phyloP scores from a whole-genome alignment of 2,888 invertebrate species.

The Willowsia nigromaculata region DNA sequence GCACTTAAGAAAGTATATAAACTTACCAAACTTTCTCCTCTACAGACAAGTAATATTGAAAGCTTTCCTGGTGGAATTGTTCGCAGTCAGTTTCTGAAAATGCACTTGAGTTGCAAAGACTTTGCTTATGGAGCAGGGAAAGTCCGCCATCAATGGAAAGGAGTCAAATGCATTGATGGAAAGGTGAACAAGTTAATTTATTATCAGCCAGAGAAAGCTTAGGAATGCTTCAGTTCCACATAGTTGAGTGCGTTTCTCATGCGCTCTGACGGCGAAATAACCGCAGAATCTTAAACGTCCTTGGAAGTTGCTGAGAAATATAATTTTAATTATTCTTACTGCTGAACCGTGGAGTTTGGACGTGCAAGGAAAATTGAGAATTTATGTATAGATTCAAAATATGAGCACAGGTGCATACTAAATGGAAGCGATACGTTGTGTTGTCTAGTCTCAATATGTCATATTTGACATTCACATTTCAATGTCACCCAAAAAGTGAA shows the following conservation, averaged over 20 bases:
- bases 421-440: too few species aligned
- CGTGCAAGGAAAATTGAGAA: too few species aligned
- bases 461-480: constrained; percentile 24
- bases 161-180: constrained; percentile 59
- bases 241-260: too few species aligned
- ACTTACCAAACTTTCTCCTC: constrained; percentile 48
- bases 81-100: constrained; percentile 11
- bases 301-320: too few species aligned
- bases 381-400: too few species aligned
- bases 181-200: constrained; percentile 59
- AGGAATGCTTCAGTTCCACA: constrained; percentile 41
- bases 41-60: constrained; percentile 26
- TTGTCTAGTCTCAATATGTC: neutral
- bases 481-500: constrained; percentile 17
- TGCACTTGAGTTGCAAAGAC: neutral
- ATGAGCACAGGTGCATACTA: too few species aligned
- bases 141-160: neutral
- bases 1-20: constrained; percentile 26
- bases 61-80: neutral
- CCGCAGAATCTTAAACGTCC: too few species aligned
- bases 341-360: neutral
- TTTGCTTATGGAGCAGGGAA: neutral
- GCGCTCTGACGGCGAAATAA: too few species aligned
- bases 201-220: constrained; percentile 46
- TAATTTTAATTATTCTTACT: neutral